Evolutionary conservation across 1,140 invertebrate species (phyloP).

Genomic region (Linepithema humile): DNA sequence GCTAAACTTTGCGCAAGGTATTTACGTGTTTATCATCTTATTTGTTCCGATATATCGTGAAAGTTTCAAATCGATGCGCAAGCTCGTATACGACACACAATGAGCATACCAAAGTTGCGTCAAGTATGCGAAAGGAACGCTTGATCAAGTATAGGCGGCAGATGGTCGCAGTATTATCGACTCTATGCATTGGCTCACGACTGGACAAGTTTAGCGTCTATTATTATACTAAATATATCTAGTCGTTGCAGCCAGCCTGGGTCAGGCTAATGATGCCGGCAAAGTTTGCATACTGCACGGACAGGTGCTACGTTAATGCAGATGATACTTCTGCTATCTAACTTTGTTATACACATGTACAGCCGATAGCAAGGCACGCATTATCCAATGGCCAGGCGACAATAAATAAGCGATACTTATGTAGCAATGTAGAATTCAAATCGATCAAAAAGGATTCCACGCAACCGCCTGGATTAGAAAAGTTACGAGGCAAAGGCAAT

Average conservation of each 20-base stretch:
- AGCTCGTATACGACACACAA: conserved; percentile 58
- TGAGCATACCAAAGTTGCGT: conserved; percentile 59
- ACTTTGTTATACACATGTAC: conserved; percentile 55
- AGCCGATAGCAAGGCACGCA: not conserved
- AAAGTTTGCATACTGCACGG: conserved; percentile 72
- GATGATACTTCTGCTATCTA: conserved; percentile 59
- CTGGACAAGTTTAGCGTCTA: conserved; percentile 75
- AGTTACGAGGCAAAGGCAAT: not conserved
- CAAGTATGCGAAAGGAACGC: conserved; percentile 67
- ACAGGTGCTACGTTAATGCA: conserved; percentile 63
- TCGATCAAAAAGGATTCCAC: not conserved
- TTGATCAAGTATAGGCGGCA: conserved; percentile 76
- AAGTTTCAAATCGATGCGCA: conserved; percentile 35
- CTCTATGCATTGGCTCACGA: conserved; percentile 78
- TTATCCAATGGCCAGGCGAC: not conserved
- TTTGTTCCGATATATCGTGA: conserved; percentile 28
- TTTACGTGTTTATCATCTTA: not conserved
- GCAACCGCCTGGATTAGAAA: not conserved
- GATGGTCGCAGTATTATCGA: conserved; percentile 81
- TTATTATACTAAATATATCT: conserved; percentile 77
- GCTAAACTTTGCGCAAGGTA: not conserved
- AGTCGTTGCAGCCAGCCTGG: conserved; percentile 41
- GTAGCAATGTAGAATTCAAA: not conserved
- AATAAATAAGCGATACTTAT: not conserved
- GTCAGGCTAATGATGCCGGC: conserved; percentile 74